Percentiles rank a stretch among this genome's conserved stretches.
Conservation (phyloP, 2,888 invertebrate species). For the Dyspetes luteomarginatus region DNA sequence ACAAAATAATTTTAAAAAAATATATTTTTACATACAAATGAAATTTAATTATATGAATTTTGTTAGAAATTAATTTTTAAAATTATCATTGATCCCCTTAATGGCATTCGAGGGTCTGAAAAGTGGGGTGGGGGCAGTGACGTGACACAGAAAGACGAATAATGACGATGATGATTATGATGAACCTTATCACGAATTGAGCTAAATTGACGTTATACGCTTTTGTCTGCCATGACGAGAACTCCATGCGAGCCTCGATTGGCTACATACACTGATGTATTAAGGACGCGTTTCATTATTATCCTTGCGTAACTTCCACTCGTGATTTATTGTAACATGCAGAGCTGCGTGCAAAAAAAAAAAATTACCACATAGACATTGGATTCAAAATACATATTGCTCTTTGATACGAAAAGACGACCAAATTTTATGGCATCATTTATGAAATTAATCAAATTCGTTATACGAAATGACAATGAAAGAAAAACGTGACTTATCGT, state of each 20-base stretch:
- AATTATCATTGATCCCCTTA: no score
- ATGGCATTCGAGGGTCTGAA: no score
- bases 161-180: constrained; percentile 35
- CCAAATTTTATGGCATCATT: not conserved
- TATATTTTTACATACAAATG: not conserved
- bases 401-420: not conserved
- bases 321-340: constrained; percentile 11
- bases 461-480: not conserved
- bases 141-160: not conserved
- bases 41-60: not conserved
- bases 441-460: constrained; percentile 1
- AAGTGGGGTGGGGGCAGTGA: not conserved
- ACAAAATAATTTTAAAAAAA: not conserved
- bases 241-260: not conserved
- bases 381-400: not conserved
- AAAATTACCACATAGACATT: not conserved
- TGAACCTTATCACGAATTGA: constrained; percentile 42
- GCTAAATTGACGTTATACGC: constrained; percentile 34
- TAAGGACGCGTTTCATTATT: constrained; percentile 51
- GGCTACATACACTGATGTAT: constrained; percentile 24
- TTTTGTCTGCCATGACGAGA: not conserved
- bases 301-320: constrained; percentile 49
- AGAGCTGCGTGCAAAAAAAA: not conserved
- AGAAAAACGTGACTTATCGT: not conserved
- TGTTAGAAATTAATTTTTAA: no score